These are phyloP conservation scores for Eremobia ochroleuca DNA, from an alignment of 2,888 invertebrate genomes.

Conservation along the genomic window DNA sequence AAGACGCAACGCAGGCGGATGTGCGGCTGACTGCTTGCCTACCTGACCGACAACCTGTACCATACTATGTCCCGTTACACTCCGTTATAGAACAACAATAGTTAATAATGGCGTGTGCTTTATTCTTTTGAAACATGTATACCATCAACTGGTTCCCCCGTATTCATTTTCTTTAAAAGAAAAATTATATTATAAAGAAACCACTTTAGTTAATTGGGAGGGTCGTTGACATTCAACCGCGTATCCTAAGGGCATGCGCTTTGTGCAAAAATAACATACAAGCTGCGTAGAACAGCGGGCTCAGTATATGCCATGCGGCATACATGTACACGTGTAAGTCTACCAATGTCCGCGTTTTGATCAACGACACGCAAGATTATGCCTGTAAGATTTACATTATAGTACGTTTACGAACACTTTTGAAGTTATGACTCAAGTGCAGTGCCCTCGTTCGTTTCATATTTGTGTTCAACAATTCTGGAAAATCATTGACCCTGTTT, in stretches of 20 bases:
- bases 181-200: conserved; percentile 12
- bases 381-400: conserved; percentile 19
- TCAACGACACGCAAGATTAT: conserved; percentile 74
- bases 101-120: conserved; percentile 37
- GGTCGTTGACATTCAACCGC: conserved; percentile 53
- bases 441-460: conserved; percentile 78
- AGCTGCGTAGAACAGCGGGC: conserved; percentile 24
- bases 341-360: conserved; percentile 71
- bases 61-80: conserved; percentile 72
- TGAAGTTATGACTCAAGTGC: conserved; percentile 75
- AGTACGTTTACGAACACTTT: conserved; percentile 16
- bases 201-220: conserved; percentile 22
- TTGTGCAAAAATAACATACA: conserved; percentile 22
- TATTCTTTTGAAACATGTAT: conserved; percentile 21
- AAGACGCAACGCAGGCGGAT: conserved; percentile 73
- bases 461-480: conserved; percentile 66
- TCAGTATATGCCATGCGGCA: conserved; percentile 19
- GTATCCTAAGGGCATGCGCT: conserved; percentile 10
- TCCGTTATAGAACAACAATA: conserved; percentile 58
- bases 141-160: neutral
- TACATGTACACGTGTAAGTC: conserved; percentile 17
- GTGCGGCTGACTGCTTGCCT: conserved; percentile 75
- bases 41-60: conserved; percentile 69
- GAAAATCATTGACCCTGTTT: conserved; percentile 70
- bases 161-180: conserved; percentile 19